Base-by-base conservation (phyloP, 1,140 invertebrate species). In the Eumeta japonica region DNA sequence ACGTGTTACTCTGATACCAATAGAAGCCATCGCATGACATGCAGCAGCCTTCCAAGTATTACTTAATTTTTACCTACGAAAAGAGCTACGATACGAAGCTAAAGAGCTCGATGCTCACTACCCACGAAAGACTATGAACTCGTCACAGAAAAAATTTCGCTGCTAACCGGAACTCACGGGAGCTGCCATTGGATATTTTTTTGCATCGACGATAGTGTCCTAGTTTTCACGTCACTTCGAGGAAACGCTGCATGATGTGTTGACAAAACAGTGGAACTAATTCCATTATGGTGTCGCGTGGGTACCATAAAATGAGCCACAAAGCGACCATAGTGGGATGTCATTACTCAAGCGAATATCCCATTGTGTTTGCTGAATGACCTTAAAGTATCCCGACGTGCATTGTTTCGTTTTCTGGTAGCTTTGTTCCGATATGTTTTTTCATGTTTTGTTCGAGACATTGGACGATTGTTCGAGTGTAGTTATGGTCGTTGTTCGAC, bases 231-330 rank as follows among this genome's bases (percentile, higher is more conserved):
- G 43, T 37, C 24, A 43, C 46, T 72, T 73, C 68, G 55, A 39
- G 54, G 68, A 73, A 73, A n/a, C n/a, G n/a, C n/a, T n/a, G n/a
- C n/a, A n/a, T n/a, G n/a, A n/a, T n/a, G 39, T 61, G 57, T 63
- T 66, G 58, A 54, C 61, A 70, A 66, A 66, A 70, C 50, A 62
- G 55, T 67, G 68, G 57, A 67, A 68, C 68, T 61, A 73, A 73
- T 73, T 55, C 42, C 45, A 59, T 58, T 67, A 56, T 68, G 53
- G 46, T 62, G 66, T 73, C 68, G 68, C 68, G 68, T 73, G 68
- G 68, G 56, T 56, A 54, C 57, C 60, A 65, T 70, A 70, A n/a
- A 68, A 68, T 43, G 54, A 32, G 32, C 64, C 62, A 68, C 65
- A 73, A 62, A 58, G 61, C 56, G 53, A 52, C 62, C 43, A 48